Evolutionary conservation across 2,888 invertebrate genomes (phyloP).

Genomic region (Drosophila demipolita): DNA sequence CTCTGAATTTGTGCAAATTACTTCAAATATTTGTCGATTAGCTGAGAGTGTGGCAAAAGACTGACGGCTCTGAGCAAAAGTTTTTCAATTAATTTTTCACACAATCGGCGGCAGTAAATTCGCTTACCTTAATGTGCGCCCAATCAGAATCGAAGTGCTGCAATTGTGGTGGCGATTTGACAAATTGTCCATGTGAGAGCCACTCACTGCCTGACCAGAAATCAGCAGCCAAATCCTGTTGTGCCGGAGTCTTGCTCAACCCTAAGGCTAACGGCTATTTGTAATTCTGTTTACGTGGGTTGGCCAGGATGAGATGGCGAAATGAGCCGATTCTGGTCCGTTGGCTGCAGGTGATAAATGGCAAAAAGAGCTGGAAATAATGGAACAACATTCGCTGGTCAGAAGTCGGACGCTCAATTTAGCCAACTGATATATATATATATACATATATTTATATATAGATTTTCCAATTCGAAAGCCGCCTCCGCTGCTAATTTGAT

Average conservation of each 20-base stretch:
- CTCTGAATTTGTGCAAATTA: slow-evolving; percentile 62
- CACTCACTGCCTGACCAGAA: slow-evolving; percentile 21
- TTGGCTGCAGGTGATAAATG: slow-evolving; percentile 76
- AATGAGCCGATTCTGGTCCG: slow-evolving; percentile 14
- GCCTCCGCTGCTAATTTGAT: slow-evolving; percentile 3
- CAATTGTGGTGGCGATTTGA: slow-evolving; percentile 78
- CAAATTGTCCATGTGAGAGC: slow-evolving; percentile 69
- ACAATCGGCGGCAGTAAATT: slow-evolving; percentile 62
- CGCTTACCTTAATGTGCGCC: slow-evolving; percentile 56
- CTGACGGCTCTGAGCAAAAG: slow-evolving; percentile 53
- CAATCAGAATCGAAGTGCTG: slow-evolving; percentile 44
- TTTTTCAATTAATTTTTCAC: slow-evolving; percentile 76
- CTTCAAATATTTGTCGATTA: slow-evolving; percentile 75
- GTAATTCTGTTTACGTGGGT: slow-evolving; percentile 53
- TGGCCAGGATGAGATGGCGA: slow-evolving; percentile 5
- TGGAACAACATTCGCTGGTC: slow-evolving; percentile 69
- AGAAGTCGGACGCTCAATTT: slow-evolving; percentile 49
- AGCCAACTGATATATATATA: not conserved
- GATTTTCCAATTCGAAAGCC: not conserved
- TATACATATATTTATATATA: slow-evolving; percentile 6
- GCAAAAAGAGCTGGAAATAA: slow-evolving; percentile 73
- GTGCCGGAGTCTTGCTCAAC: slow-evolving; percentile 2
- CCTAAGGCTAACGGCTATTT: slow-evolving; percentile 43
- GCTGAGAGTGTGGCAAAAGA: slow-evolving; percentile 12
- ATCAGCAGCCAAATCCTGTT: not conserved